Evolutionary conservation across 2,113 vertebrate species (phyloP), one percentile per base, ranked within the genome.

Genomic region (Esox niger): DNA sequence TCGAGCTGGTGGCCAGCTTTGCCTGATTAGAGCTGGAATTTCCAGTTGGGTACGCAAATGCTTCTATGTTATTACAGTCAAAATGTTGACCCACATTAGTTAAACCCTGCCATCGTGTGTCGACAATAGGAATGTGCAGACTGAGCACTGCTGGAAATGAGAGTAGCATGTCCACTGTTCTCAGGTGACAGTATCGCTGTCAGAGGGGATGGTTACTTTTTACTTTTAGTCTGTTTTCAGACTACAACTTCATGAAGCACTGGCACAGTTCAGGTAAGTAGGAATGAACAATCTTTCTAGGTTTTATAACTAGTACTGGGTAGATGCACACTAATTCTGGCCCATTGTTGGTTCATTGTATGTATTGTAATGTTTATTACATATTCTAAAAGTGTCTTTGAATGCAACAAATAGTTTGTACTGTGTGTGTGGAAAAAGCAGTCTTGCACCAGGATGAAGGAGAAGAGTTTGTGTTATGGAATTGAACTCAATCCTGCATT

Each of bases 161-260:
- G 64, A 68, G 66, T 52, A 58, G 31, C 62, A 68, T 29, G 63
- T 57, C 54, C 52, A 9, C 27, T 30, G 55, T 46, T 74, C 66
- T 74, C 72, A 10, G 72, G 72, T 74, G 29, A 59, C 57, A 43
- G 66, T 58, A 60, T 69, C 66, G 30, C 29, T 64, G 66, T 38
- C 72, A 32, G 31, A 31, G 10, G 31, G 5, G 59, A 63, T 69
- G 62, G 35, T 30, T 59, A 25, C 5, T n/a, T n/a, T n/a, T n/a
- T n/a, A n/a, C n/a, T n/a, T n/a, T n/a, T n/a, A n/a, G n/a, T n/a
- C n/a, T 69, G 33, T 47, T 25, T 15, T 56, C 54, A 68, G 61
- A 59, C n/a, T 33, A 63, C 26, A 33, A 32, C 25, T 66, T 59
- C 63, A 43, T 32, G 54, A 63, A 57, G 61, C 29, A 59, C 32